These are phyloP conservation scores for Bombus breviceps DNA, from an alignment of 1,140 invertebrate species.

Conservation along the genomic window DNA sequence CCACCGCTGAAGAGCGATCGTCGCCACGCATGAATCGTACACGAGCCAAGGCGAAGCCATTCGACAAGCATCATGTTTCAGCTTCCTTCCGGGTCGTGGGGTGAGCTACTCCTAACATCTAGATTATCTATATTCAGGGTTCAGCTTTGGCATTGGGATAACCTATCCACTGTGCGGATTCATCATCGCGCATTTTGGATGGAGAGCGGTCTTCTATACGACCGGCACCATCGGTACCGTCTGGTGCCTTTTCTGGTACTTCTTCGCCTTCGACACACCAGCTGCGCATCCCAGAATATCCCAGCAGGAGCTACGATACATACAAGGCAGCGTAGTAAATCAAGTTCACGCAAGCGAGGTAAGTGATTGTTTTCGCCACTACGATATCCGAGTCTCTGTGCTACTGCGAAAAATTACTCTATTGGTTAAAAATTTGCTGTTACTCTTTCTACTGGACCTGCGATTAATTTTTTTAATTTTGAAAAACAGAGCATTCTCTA, in stretches of 20 bases:
- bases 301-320: conserved; percentile 87
- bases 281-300: conserved; percentile 89
- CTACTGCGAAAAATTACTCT: background rate
- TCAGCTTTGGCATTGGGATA: conserved; percentile 89
- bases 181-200: conserved; percentile 87
- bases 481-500: background rate
- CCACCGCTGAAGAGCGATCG: conserved; percentile 63
- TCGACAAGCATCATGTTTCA: conserved; percentile 81
- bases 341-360: conserved; percentile 82
- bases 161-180: conserved; percentile 88
- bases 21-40: conserved; percentile 69
- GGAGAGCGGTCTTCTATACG: conserved; percentile 88
- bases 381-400: background rate
- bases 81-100: conserved; percentile 77
- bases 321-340: conserved; percentile 85
- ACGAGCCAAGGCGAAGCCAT: conserved; percentile 71
- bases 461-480: background rate
- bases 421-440: background rate
- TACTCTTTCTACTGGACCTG: too few species aligned
- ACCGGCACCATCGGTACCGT: conserved; percentile 87
- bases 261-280: conserved; percentile 89
- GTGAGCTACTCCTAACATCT: conserved; percentile 81
- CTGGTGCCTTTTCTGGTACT: conserved; percentile 89
- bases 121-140: conserved; percentile 84
- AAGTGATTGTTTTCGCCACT: background rate